Conservation (phyloP, 2,888 invertebrate genomes). For the Hypena proboscidalis region DNA sequence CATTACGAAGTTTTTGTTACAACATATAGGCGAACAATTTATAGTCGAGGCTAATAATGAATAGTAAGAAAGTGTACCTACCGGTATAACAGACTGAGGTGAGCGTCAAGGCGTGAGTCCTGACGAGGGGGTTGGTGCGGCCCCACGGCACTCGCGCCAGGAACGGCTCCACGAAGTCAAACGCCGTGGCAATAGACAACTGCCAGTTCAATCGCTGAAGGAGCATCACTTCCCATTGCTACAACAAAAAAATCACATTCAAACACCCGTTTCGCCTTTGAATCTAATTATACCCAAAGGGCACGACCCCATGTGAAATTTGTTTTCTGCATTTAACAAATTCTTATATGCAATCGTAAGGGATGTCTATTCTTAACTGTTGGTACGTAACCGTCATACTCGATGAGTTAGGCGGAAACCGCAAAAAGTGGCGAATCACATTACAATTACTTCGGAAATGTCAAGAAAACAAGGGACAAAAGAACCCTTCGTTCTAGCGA, state of each 20-base stretch:
- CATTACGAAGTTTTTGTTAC: no score
- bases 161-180: conserved; percentile 93
- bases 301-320: conserved; percentile 63
- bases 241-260: conserved; percentile 59
- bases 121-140: conserved; percentile 85
- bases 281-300: conserved; percentile 50
- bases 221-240: conserved; percentile 93
- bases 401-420: conserved; percentile 78
- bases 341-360: conserved; percentile 49
- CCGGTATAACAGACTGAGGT: conserved; percentile 92
- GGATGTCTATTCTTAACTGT: conserved; percentile 68
- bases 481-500: conserved; percentile 26
- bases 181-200: conserved; percentile 90
- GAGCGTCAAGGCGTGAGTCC: conserved; percentile 91
- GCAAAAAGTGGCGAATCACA: conserved; percentile 79
- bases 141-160: conserved; percentile 88
- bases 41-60: no score
- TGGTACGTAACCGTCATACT: conserved; percentile 82
- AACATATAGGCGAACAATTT: no score
- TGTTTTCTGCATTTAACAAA: conserved; percentile 44
- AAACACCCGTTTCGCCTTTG: conserved; percentile 36
- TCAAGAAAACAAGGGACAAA: conserved; percentile 50
- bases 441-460: conserved; percentile 68
- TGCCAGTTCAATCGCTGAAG: conserved; percentile 92
- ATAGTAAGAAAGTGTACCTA: conserved; percentile 68